phyloP scores from a whole-genome alignment of 2,797 vertebrate genomes.

The Sandelia bainsii region DNA sequence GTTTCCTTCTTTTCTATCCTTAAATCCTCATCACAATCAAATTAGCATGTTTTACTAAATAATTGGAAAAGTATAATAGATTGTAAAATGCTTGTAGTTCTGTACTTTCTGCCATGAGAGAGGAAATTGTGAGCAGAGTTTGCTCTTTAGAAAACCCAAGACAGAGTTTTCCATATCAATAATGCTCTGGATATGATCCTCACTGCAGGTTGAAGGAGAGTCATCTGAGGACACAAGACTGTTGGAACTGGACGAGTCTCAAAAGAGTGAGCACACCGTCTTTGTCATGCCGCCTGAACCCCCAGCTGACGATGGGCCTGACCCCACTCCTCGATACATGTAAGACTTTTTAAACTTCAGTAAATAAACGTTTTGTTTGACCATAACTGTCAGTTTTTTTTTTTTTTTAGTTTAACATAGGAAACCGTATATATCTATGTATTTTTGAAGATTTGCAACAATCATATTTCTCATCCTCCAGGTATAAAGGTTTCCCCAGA shows the following conservation, averaged over 20 bases:
- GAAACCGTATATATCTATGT: background rate
- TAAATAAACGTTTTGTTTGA: background rate
- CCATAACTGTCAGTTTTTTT: background rate
- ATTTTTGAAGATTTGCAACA: background rate
- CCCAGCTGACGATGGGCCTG: conserved; percentile 82
- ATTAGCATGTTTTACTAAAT: conserved; percentile 13
- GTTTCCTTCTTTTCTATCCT: conserved; percentile 51
- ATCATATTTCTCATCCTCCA: conserved; percentile 56
- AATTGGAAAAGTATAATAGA: conserved; percentile 9
- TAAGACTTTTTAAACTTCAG: conserved; percentile 50
- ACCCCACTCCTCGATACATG: conserved; percentile 87
- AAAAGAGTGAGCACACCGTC: conserved; percentile 97
- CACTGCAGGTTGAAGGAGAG: conserved; percentile 90
- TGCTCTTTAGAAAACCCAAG: background rate
- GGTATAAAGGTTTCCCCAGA: conserved; percentile 93
- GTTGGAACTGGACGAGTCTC: conserved; percentile 96
- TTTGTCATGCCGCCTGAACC: conserved; percentile 96
- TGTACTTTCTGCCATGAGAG: conserved; percentile 11
- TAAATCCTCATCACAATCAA: conserved; percentile 33
- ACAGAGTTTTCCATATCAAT: background rate
- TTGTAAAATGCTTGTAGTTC: background rate
- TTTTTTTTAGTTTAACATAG: too few species aligned
- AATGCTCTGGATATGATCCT: conserved; percentile 26
- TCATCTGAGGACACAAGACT: conserved; percentile 90
- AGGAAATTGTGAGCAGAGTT: conserved; percentile 14